Conservation (phyloP, 2,113 vertebrate genomes). For the Heteronetta atricapilla region DNA sequence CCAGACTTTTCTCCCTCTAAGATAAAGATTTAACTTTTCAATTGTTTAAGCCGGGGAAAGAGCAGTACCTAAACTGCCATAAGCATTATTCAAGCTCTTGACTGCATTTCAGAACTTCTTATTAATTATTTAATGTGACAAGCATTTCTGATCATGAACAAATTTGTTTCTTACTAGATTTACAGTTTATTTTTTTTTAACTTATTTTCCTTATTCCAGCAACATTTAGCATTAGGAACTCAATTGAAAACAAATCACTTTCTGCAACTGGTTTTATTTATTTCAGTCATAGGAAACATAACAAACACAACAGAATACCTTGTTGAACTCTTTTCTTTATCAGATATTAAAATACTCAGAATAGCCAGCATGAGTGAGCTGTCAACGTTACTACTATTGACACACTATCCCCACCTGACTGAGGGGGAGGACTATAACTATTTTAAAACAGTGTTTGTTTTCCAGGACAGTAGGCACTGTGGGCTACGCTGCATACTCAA, state of each 20-base stretch:
- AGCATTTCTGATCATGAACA: background rate
- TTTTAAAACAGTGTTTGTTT: background rate
- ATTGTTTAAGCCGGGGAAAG: background rate
- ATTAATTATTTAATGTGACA: background rate
- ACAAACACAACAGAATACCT: background rate
- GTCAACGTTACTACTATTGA: background rate
- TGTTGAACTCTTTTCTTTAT: background rate
- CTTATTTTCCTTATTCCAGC: background rate
- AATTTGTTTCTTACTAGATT: background rate
- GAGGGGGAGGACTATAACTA: background rate
- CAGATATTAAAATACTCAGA: background rate
- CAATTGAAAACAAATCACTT: background rate
- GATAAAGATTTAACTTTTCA: background rate
- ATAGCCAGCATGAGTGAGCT: background rate
- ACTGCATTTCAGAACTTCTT: background rate
- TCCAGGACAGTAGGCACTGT: background rate
- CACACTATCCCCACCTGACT: background rate
- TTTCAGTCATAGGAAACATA: background rate
- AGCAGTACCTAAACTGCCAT: background rate
- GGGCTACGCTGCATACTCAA: background rate
- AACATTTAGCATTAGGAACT: background rate
- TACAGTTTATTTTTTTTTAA: background rate
- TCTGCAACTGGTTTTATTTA: background rate
- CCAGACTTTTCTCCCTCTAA: background rate
- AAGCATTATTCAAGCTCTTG: background rate